Evolutionary conservation across 1,140 invertebrate genomes (phyloP), one percentile per base, ranked within the genome.

Genomic region (Drosophila lacteicornis): DNA sequence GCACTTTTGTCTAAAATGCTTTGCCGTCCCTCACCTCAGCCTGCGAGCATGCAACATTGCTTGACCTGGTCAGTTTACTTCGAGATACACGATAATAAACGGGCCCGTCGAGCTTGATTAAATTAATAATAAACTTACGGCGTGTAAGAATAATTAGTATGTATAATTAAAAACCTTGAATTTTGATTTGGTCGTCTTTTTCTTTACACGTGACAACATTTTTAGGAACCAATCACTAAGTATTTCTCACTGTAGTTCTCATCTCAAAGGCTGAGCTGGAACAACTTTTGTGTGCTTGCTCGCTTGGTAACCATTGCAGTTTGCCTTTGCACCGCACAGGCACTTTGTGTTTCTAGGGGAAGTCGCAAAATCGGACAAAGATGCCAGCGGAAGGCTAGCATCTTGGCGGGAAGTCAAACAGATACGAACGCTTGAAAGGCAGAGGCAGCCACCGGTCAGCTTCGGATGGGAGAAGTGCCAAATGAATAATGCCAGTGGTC

Each of bases 1-100:
- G 58, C 62, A 73, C 63, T 69, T 66, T 69, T 51, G 56, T 56
- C 57, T 81, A 66, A 75, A 81, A 75, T 67, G 57, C 70, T 81
- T 81, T 79, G 75, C 61, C 56, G 27, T 50, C 68, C 63, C 49
- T 25, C 40, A 45, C 50, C 46, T 59, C 45, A 47, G 42, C 49
- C 51, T 12, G 17, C 17, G 25, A 47, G 73, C 45, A 65, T 81
- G 69, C 78, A 75, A 81, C 82, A 79, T 51, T 80, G 73, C 74
- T 70, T 66, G 49, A 15, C 42, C 47, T 42, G 56, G 25, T 36
- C 42, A 57, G 13, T 25, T 43, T 40, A 40, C 49, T 42, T 40
- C 17, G 33, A 1, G 5, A 12, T 22, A 25, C 61, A 65, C 55
- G 17, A 33, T 33, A 11, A 33, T 2, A 9, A 33, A 8, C 0